A percentile compares a stretch with the other conserved stretches of the same genome.
Conservation (phyloP, 2,888 invertebrate species). For the Pogonocherus hispidulus region DNA sequence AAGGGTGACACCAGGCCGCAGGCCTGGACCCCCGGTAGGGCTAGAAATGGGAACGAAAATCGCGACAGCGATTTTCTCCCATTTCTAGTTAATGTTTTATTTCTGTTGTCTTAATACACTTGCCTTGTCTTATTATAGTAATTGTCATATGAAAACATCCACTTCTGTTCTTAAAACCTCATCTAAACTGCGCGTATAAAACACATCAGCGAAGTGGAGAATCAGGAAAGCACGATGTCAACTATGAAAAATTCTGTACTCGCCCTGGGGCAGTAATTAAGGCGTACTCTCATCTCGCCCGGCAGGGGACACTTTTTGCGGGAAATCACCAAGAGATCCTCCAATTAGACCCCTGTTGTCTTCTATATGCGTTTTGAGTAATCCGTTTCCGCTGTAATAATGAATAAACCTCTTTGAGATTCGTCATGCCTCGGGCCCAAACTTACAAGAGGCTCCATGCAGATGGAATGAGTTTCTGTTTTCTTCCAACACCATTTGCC, state of each 20-base stretch:
- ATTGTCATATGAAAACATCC: background rate
- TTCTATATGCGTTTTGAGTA: conserved; percentile 54
- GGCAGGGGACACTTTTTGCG: conserved; percentile 34
- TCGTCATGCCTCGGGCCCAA: conserved; percentile 33
- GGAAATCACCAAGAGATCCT: conserved; percentile 38
- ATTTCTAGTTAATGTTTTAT: too few relatives aligned
- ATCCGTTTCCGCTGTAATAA: conserved; percentile 42
- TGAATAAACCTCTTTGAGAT: conserved; percentile 46
- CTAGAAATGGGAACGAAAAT: too few relatives aligned
- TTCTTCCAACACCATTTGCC: too few relatives aligned
- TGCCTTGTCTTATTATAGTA: background rate
- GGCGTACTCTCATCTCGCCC: conserved; percentile 37
- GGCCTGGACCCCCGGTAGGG: too few relatives aligned
- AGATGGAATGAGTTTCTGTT: too few relatives aligned
- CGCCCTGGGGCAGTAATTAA: conserved; percentile 50
- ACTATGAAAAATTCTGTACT: conserved; percentile 17
- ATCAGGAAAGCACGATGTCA: background rate
- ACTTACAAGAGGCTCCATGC: conserved; percentile 39
- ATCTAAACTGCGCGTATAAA: background rate
- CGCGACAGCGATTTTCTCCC: too few relatives aligned
- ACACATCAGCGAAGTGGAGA: background rate
- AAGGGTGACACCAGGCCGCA: too few relatives aligned
- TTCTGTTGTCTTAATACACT: too few relatives aligned
- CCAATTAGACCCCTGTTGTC: conserved; percentile 53
- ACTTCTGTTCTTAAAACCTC: background rate